Evolutionary conservation across 2,888 invertebrate genomes (phyloP).

Genomic region (Erebia aethiops): DNA sequence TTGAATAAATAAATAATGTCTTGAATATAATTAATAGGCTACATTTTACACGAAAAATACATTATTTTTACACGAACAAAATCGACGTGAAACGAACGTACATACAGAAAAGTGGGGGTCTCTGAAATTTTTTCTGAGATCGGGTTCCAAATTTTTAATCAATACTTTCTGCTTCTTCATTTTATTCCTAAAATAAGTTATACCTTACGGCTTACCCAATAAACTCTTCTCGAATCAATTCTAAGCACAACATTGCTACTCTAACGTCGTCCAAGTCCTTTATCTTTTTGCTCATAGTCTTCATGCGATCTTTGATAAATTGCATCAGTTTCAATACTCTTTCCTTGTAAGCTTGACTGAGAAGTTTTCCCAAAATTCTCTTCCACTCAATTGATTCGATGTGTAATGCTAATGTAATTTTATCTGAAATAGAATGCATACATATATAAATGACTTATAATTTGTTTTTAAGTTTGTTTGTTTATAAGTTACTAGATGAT

Average conservation of each 20-base stretch:
- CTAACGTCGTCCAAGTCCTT: constrained; percentile 91
- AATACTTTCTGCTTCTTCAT: neutral
- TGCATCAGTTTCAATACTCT: constrained; percentile 87
- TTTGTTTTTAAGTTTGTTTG: too few relatives aligned
- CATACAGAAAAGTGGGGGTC: too few relatives aligned
- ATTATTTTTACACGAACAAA: too few relatives aligned
- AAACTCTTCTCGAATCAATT: constrained; percentile 88
- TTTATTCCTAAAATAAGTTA: neutral
- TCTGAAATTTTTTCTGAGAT: too few relatives aligned
- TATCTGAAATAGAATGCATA: constrained; percentile 68
- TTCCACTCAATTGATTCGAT: constrained; percentile 93
- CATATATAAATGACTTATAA: too few relatives aligned
- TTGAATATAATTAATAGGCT: too few relatives aligned
- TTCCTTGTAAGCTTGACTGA: constrained; percentile 87
- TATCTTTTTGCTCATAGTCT: constrained; percentile 86
- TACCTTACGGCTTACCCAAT: constrained; percentile 76
- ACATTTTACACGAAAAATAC: too few relatives aligned
- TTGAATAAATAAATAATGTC: too few relatives aligned
- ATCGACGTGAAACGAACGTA: too few relatives aligned
- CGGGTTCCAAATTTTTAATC: too few relatives aligned
- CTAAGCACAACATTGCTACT: constrained; percentile 90
- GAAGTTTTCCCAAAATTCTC: constrained; percentile 85
- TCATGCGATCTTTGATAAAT: constrained; percentile 90
- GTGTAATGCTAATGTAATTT: constrained; percentile 85
- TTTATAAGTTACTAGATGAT: too few relatives aligned